Conservation (phyloP, 1,140 invertebrate genomes). For the Palaemon carinicauda region DNA sequence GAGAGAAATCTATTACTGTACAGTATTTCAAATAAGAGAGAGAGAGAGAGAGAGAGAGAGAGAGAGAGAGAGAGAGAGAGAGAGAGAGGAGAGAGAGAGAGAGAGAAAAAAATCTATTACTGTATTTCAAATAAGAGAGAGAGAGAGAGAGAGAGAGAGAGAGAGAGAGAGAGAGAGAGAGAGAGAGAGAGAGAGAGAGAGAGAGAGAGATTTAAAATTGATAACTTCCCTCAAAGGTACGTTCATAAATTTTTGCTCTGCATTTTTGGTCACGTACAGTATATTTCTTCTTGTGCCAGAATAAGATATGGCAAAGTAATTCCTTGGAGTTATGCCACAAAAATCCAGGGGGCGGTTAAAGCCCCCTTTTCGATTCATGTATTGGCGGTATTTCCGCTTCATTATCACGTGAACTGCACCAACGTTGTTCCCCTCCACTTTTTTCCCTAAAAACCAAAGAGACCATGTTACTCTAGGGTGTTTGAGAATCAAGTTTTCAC, state of each 20-base stretch:
- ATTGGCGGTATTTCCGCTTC: constrained; percentile 97
- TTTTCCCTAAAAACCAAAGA: constrained; percentile 70
- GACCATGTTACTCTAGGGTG: constrained; percentile 13
- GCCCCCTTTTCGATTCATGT: constrained; percentile 99
- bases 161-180: constrained; percentile 19
- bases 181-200: constrained; percentile 19
- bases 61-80: no score
- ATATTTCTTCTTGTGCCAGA: not conserved
- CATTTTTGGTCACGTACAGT: not conserved
- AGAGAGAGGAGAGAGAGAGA: no score
- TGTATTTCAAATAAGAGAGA: not conserved
- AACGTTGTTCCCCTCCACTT: constrained; percentile 91
- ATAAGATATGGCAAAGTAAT: not conserved
- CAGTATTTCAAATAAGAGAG: no score
- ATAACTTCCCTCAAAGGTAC: not conserved
- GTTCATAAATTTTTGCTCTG: not conserved
- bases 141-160: constrained; percentile 19
- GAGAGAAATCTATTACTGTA: no score
- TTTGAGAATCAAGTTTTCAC: no score
- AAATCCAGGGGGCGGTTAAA: constrained; percentile 98
- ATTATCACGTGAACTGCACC: constrained; percentile 93
- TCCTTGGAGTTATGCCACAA: constrained; percentile 73
- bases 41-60: no score
- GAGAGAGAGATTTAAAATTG: not conserved
- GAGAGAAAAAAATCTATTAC: not conserved